Percentiles rank a stretch among this genome's conserved stretches.
These are phyloP conservation scores for human DNA, from an alignment of 2,113 vertebrate genomes.

Conservation along the genomic window GRCh38 chrX:129031001-129031500, in stretches of 20 bases:
- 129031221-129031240: slow-evolving; percentile 24
- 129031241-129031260: not conserved
- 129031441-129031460: not conserved
- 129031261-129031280: slow-evolving; percentile 55
- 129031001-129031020: slow-evolving; percentile 13
- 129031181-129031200: slow-evolving; percentile 48
- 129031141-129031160: slow-evolving; percentile 24
- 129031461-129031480: not conserved
- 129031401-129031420: not conserved
- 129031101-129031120: not conserved
- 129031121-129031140: slow-evolving; percentile 33
- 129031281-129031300: slow-evolving; percentile 55
- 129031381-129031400: not conserved
- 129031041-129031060: slow-evolving; percentile 43
- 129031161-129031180: slow-evolving; percentile 20
- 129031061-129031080: slow-evolving; percentile 21
- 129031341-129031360: slow-evolving; percentile 10
- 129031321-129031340: not conserved
- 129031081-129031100: not conserved
- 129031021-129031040: slow-evolving; percentile 36
- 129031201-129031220: slow-evolving; percentile 38
- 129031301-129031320: not conserved
- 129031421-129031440: slow-evolving; percentile 32
- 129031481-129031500: not conserved
- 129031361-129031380: not conserved